phyloP scores from a whole-genome alignment of 2,888 invertebrate genomes.

The Meandrusa payeni region DNA sequence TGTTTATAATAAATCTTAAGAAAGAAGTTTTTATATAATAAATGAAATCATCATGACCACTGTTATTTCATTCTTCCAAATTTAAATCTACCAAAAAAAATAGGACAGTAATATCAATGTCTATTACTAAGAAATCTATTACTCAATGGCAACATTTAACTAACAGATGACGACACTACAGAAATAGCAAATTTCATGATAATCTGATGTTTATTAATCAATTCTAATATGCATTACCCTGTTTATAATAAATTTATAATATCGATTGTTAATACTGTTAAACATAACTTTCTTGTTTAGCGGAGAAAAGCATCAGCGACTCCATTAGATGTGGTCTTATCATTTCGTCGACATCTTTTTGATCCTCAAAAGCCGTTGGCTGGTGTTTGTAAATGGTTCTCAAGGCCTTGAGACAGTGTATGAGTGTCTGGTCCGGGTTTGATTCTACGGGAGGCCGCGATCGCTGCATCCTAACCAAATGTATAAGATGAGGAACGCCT shows the following conservation, averaged over 20 bases:
- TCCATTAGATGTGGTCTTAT: constrained; percentile 88
- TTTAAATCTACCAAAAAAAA: no score
- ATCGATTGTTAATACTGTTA: constrained; percentile 44
- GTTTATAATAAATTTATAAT: neutral
- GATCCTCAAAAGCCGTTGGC: constrained; percentile 59
- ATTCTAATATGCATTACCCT: constrained; percentile 1
- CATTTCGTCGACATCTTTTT: constrained; percentile 85
- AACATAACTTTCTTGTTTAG: constrained; percentile 90
- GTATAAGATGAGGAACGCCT: constrained; percentile 83
- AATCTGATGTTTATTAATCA: no score
- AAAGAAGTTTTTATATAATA: no score
- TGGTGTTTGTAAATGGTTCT: constrained; percentile 71
- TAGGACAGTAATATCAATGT: no score
- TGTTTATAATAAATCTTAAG: no score
- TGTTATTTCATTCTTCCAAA: no score
- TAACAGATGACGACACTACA: no score
- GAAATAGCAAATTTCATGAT: no score
- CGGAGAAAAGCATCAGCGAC: constrained; percentile 88
- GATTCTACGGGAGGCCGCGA: constrained; percentile 53
- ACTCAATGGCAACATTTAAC: no score
- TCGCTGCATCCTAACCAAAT: constrained; percentile 83
- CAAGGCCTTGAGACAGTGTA: constrained; percentile 68
- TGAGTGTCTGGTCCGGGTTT: constrained; percentile 69
- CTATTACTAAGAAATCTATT: no score
- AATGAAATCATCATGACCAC: no score